Conservation (phyloP, 2,113 vertebrate species). For the Hydropotes inermis region DNA sequence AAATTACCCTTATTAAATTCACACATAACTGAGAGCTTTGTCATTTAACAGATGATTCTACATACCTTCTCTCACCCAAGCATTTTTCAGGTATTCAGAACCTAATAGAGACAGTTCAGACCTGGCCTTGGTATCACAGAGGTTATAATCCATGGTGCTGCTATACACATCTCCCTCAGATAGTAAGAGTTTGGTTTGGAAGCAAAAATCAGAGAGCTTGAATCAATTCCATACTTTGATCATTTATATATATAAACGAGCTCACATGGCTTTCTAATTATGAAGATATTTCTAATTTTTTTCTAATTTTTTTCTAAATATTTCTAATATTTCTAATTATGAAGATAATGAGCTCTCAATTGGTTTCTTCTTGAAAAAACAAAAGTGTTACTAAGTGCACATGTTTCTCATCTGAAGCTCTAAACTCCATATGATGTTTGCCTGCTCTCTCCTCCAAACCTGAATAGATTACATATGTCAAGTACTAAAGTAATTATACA, state of each 20-base stretch:
- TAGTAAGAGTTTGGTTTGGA: neutral
- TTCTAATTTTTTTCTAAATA: too few relatives aligned
- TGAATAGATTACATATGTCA: neutral
- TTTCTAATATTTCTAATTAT: neutral
- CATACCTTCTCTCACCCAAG: neutral
- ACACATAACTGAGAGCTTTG: neutral
- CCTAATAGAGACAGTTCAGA: neutral
- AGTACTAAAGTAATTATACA: neutral
- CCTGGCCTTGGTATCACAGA: neutral
- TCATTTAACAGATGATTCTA: neutral
- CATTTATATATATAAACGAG: neutral
- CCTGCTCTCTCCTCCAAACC: neutral
- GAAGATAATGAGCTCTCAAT: neutral
- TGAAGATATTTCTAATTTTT: too few relatives aligned
- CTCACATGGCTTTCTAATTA: neutral
- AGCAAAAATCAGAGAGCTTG: neutral
- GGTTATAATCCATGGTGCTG: rapidly evolving
- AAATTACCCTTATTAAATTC: neutral
- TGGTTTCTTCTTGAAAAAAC: neutral
- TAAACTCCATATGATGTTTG: neutral
- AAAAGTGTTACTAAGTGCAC: neutral
- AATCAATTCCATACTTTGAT: neutral
- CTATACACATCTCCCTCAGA: neutral
- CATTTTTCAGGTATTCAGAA: neutral
- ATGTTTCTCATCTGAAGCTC: neutral